These are phyloP conservation scores for Harpagoxenus sublaevis DNA, from an alignment of 2,888 invertebrate genomes.

Conservation along the genomic window DNA sequence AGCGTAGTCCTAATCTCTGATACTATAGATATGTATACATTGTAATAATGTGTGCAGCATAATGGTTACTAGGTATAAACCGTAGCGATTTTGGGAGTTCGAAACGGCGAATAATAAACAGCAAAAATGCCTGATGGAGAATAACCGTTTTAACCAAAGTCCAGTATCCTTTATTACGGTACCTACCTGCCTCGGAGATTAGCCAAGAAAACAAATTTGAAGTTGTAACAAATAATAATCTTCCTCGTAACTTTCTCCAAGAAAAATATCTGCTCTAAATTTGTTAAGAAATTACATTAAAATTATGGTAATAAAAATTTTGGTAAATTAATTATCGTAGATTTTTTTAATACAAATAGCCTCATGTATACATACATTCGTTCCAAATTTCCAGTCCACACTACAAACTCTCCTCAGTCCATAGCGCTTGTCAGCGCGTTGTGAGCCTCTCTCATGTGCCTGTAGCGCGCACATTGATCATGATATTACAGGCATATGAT, in stretches of 20 bases:
- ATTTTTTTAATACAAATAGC: background rate
- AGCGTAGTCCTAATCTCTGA: background rate
- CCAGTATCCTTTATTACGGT: background rate
- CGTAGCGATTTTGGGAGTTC: constrained; percentile 51
- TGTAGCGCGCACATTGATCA: too few relatives aligned
- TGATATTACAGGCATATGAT: too few relatives aligned
- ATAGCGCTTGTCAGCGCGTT: too few relatives aligned
- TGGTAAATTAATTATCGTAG: background rate
- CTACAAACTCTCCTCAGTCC: too few relatives aligned
- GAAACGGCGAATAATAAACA: constrained; percentile 44
- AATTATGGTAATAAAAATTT: background rate
- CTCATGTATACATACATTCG: background rate
- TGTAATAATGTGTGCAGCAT: constrained; percentile 43
- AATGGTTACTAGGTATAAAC: constrained; percentile 49
- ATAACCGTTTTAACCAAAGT: constrained; percentile 54
- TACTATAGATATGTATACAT: constrained; percentile 25
- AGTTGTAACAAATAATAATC: background rate
- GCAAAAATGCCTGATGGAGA: constrained; percentile 30
- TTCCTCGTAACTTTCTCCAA: background rate
- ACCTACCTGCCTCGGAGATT: too few relatives aligned
- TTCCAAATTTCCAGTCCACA: background rate
- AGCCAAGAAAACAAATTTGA: too few relatives aligned
- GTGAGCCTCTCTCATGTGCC: too few relatives aligned
- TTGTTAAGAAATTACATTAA: background rate
- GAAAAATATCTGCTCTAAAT: background rate